Evolutionary conservation across 35 echinoderm and acorn worm genomes (phyloP).

Genomic region (Lytechinus pictus): DNA sequence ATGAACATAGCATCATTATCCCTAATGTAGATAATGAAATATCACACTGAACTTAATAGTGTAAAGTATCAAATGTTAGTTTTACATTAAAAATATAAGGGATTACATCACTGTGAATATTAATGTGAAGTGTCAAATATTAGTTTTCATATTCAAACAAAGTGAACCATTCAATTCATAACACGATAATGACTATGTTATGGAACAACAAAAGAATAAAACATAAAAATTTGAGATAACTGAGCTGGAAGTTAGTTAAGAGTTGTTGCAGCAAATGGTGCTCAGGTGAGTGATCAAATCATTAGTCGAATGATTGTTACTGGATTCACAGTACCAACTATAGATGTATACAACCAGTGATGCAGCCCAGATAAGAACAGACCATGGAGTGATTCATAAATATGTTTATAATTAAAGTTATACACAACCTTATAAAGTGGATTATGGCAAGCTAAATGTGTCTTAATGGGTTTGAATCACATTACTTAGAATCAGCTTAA

Average conservation of each 20-base stretch:
- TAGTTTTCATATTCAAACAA: not conserved
- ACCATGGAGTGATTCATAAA: not conserved
- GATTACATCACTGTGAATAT: not conserved
- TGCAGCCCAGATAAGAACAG: not conserved
- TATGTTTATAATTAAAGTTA: too few relatives aligned
- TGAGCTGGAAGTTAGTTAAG: not conserved
- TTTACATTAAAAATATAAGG: too few relatives aligned
- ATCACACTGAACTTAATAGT: too few relatives aligned
- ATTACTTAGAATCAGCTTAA: too few relatives aligned
- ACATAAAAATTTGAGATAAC: not conserved
- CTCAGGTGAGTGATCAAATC: not conserved
- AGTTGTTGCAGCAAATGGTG: not conserved
- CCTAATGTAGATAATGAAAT: too few relatives aligned
- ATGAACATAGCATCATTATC: too few relatives aligned
- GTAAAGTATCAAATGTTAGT: too few relatives aligned
- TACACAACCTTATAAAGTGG: too few relatives aligned
- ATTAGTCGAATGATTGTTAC: not conserved
- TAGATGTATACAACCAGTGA: not conserved
- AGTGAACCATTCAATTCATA: not conserved
- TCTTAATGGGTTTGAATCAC: too few relatives aligned
- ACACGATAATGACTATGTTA: not conserved
- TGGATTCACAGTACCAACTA: not conserved
- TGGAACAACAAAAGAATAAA: not conserved
- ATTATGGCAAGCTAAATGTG: too few relatives aligned
- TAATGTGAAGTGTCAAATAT: not conserved